Percentiles rank a stretch among this genome's conserved stretches.
These are phyloP conservation scores for Falco concolor DNA, from an alignment of 2,797 vertebrate species.

Conservation along the genomic window DNA sequence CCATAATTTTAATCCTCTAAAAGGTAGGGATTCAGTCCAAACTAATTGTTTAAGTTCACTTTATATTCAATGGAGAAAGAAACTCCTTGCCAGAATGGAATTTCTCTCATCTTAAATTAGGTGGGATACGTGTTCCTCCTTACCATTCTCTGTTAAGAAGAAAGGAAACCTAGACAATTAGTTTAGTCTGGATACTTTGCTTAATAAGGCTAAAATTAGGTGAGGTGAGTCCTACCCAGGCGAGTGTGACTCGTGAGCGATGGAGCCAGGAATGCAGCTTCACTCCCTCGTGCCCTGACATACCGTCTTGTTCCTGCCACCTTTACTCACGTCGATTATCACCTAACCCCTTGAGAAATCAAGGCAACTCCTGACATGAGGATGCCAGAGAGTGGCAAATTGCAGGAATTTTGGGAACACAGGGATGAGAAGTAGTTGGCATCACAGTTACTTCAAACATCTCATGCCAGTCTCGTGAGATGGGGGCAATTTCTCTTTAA, in stretches of 20 bases:
- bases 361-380: neutral
- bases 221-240: neutral
- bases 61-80: neutral
- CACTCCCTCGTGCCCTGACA: neutral
- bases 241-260: fast-evolving
- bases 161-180: neutral
- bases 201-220: neutral
- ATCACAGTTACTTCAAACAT: neutral
- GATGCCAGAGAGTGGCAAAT: neutral
- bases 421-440: neutral
- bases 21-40: constrained; percentile 18
- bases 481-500: neutral
- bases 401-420: neutral
- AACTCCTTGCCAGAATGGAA: constrained; percentile 1
- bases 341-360: neutral
- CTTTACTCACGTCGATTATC: fast-evolving
- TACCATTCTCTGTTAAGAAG: neutral
- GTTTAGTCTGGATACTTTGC: neutral
- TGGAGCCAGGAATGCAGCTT: neutral
- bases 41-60: constrained; percentile 15
- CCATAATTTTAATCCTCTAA: constrained; percentile 33
- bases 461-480: neutral
- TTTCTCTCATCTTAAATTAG: constrained; percentile 27
- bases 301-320: neutral
- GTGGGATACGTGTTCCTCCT: neutral